Percentiles rank a stretch among this genome's conserved stretches.
Evolutionary conservation across 2,113 vertebrate species (phyloP).

Genomic region (Pantherophis guttatus): DNA sequence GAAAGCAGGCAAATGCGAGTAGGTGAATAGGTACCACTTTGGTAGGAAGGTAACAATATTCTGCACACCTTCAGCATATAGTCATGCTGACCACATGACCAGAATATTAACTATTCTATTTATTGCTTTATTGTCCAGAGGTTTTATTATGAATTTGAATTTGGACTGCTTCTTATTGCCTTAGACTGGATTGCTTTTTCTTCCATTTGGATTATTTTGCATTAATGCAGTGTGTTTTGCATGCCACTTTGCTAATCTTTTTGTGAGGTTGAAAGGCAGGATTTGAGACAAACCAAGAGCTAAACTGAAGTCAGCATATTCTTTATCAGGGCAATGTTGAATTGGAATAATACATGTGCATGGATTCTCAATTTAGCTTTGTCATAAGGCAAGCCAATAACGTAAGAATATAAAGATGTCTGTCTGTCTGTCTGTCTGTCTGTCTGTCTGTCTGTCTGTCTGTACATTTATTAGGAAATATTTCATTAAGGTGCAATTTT

Average conservation of each 20-base stretch:
- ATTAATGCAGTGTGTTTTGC: not conserved
- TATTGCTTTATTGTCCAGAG: not conserved
- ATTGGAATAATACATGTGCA: not conserved
- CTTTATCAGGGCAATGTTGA: not conserved
- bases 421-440: not conserved
- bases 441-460: not conserved
- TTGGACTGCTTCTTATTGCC: not conserved
- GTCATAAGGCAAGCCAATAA: not conserved
- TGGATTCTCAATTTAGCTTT: not conserved
- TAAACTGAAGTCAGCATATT: not conserved
- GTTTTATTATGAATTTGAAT: not conserved
- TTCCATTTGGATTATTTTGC: not conserved
- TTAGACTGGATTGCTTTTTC: not conserved
- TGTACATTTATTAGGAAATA: no score
- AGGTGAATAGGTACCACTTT: not conserved
- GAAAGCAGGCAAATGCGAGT: not conserved
- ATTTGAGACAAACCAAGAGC: not conserved
- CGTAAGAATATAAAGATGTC: not conserved
- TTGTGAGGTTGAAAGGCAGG: not conserved
- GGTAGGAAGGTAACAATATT: not conserved
- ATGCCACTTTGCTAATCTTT: not conserved
- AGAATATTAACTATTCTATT: not conserved
- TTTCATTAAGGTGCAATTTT: no score
- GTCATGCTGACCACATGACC: not conserved
- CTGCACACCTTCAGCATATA: not conserved